A percentile compares a stretch with the other conserved stretches of the same genome.
These are phyloP conservation scores for Potamarius usumacintae DNA, from an alignment of 2,113 vertebrate species.

Conservation along the genomic window DNA sequence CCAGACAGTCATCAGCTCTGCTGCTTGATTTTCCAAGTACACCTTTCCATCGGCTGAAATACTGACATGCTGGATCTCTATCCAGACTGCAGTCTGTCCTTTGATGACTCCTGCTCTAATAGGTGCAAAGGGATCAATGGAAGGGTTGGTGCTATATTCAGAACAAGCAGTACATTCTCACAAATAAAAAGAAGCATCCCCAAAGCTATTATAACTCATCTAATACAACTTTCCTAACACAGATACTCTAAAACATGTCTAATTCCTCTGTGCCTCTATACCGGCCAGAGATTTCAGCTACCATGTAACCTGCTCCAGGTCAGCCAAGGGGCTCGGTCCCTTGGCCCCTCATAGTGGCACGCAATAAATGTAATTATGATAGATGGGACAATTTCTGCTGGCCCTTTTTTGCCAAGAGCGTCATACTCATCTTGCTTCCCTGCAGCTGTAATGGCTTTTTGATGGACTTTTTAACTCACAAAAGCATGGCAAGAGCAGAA, in stretches of 20 bases:
- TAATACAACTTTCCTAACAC: conserved; percentile 3
- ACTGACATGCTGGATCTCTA: neutral
- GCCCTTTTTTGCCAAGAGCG: conserved; percentile 65
- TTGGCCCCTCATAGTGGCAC: conserved; percentile 44
- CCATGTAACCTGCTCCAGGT: conserved; percentile 22
- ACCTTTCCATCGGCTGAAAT: neutral
- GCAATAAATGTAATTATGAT: conserved; percentile 77
- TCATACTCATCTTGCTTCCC: conserved; percentile 69
- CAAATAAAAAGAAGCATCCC: conserved; percentile 6
- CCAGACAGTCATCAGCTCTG: neutral
- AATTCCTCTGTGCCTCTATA: conserved; percentile 14
- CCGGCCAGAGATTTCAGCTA: conserved; percentile 23
- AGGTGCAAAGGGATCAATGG: neutral
- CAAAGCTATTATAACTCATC: conserved; percentile 21
- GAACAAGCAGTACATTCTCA: conserved; percentile 12
- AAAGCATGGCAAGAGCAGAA: conserved; percentile 59
- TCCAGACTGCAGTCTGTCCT: neutral
- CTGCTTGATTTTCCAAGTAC: neutral
- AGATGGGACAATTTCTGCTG: conserved; percentile 76
- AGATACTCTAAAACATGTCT: conserved; percentile 19
- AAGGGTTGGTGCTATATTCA: neutral
- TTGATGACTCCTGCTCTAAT: neutral
- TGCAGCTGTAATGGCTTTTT: conserved; percentile 77
- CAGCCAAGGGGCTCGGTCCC: conserved; percentile 32
- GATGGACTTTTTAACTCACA: conserved; percentile 72